These are phyloP conservation scores for Athrips mouffetella DNA, from an alignment of 2,888 invertebrate genomes.

Conservation along the genomic window DNA sequence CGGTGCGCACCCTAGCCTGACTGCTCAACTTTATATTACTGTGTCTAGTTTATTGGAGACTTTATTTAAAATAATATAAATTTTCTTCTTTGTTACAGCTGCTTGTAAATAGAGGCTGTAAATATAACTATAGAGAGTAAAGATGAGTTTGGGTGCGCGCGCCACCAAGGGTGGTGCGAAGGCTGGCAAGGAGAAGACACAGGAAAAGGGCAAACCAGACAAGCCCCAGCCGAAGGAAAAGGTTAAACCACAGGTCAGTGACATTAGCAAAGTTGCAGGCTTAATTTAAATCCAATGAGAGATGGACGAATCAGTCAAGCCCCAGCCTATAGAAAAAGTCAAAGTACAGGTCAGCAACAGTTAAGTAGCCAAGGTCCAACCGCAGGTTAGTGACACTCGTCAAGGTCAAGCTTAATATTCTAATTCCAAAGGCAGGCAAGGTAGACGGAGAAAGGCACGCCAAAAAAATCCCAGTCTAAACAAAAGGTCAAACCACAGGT, in stretches of 20 bases:
- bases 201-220: constrained; percentile 79
- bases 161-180: constrained; percentile 83
- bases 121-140: constrained; percentile 82
- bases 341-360: constrained; percentile 74
- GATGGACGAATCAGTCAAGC: neutral
- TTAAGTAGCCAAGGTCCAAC: too few relatives aligned
- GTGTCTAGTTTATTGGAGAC: too few relatives aligned
- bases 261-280: neutral
- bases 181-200: constrained; percentile 69
- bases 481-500: constrained; percentile 73
- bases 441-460: constrained; percentile 79
- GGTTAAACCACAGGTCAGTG: constrained; percentile 66
- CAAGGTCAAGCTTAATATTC: too few relatives aligned
- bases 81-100: constrained; percentile 72
- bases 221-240: constrained; percentile 75
- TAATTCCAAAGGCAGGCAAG: too few relatives aligned
- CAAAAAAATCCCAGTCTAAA: constrained; percentile 78
- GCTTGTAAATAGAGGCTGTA: constrained; percentile 90
- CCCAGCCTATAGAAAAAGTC: constrained; percentile 21
- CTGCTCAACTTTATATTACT: too few relatives aligned
- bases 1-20: too few relatives aligned
- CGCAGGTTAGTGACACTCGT: too few relatives aligned
- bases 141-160: constrained; percentile 84
- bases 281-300: neutral
- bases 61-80: constrained; percentile 9